phyloP scores from a whole-genome alignment of 2,888 invertebrate genomes.

The Sclerodermus sp. region DNA sequence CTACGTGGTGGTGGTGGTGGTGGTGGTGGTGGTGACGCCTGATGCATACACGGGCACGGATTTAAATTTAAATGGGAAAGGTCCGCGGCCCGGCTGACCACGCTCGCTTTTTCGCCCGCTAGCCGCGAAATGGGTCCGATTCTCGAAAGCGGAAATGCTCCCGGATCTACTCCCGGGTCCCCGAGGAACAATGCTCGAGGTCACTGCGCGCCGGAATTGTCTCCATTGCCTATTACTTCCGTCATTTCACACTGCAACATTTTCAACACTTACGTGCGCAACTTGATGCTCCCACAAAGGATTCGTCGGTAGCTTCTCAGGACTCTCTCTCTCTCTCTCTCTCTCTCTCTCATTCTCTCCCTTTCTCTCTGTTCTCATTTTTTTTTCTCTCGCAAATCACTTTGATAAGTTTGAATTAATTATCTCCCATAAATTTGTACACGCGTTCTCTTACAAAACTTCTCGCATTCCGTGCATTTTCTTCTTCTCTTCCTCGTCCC shows the following conservation, averaged over 20 bases:
- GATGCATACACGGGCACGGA: slow-evolving; percentile 8
- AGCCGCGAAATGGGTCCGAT: slow-evolving; percentile 17
- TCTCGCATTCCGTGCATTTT: too few relatives aligned
- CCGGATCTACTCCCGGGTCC: slow-evolving; percentile 10
- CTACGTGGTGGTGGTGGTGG: too few relatives aligned
- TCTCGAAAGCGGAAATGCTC: slow-evolving; percentile 12
- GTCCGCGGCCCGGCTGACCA: neutral
- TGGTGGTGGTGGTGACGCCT: too few relatives aligned
- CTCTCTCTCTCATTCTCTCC: neutral
- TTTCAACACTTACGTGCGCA: too few relatives aligned
- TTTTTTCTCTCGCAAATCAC: too few relatives aligned
- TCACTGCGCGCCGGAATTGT: slow-evolving; percentile 19
- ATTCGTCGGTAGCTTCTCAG: too few relatives aligned
- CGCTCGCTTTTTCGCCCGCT: neutral
- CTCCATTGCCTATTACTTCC: slow-evolving; percentile 32
- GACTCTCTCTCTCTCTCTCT: slow-evolving; percentile 3
- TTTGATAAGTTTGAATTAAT: too few relatives aligned
- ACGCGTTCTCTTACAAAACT: too few relatives aligned
- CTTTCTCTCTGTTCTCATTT: too few relatives aligned
- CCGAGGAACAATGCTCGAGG: slow-evolving; percentile 20
- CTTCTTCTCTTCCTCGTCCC: too few relatives aligned
- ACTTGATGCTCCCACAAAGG: too few relatives aligned
- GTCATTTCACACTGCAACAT: slow-evolving; percentile 2
- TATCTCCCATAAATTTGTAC: too few relatives aligned
- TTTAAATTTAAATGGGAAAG: slow-evolving; percentile 8